These are phyloP conservation scores for Nansenia antarctica DNA, from an alignment of 2,113 vertebrate genomes.

Conservation along the genomic window DNA sequence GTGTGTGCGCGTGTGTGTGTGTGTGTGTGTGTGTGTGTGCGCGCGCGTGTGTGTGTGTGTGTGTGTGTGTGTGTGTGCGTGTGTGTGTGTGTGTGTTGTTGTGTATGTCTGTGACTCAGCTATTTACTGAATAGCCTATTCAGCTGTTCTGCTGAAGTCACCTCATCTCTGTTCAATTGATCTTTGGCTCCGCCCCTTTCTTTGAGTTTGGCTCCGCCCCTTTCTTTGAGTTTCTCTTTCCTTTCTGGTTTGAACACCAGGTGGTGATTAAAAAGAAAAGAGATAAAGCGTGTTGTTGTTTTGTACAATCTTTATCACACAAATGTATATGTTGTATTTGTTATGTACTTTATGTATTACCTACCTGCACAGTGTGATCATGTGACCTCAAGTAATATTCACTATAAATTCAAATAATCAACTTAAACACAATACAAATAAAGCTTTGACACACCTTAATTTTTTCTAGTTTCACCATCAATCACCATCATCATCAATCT, in stretches of 20 bases:
- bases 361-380: background rate
- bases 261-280: background rate
- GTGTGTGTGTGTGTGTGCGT: no score
- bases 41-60: no score
- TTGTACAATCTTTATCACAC: no score
- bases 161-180: background rate
- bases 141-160: conserved; percentile 16
- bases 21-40: no score
- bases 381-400: no score
- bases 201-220: background rate
- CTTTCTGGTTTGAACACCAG: conserved; percentile 6
- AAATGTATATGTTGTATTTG: no score
- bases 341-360: no score
- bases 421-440: no score
- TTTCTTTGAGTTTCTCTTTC: conserved; percentile 11
- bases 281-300: background rate
- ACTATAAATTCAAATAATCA: no score
- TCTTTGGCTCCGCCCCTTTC: background rate
- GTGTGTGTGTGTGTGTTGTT: no score
- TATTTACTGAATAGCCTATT: conserved; percentile 22
- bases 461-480: background rate
- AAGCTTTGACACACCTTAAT: no score
- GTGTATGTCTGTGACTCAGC: conserved; percentile 47
- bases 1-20: no score
- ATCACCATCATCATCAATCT: background rate